Evolutionary conservation across 2,113 vertebrate genomes (phyloP), one percentile per base, ranked within the genome.

Genomic region (Neotoma lepida): DNA sequence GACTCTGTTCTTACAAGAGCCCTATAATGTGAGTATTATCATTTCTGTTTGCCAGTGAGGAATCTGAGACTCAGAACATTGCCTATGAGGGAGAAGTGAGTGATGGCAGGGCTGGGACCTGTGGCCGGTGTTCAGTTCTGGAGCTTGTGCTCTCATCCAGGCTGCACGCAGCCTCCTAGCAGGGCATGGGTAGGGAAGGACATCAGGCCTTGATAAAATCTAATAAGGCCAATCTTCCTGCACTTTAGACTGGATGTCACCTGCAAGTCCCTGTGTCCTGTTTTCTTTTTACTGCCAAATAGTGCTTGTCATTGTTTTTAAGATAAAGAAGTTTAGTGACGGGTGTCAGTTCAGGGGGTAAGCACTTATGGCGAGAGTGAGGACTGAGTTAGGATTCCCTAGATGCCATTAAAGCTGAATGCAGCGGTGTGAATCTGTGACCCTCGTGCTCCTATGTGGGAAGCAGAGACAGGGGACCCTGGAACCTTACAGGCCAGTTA

Each of bases 21-120:
- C 54, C 56, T 68, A 22, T 41, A n/a, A 74, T 28, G 17, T n/a
- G 3, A 70, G 70, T 82, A 78, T 44, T 94, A 66, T 54, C 61
- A 86, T 87, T 90, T 74, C 49, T 44, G 64, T 24, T 85, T 91
- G 81, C 70, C 80, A 71, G 51, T 49, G 74, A 85, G 39, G 56
- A 58, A 82, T 66, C 78, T 63, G 85, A 94, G 74, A 63, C 70
- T 8, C 56, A 77, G 68, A 91, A 66, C 35, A 76, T 85, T 66
- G 0, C n/a, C 66, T 17, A 12, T 20, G 70, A 33, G 5, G n/a
- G 3, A 54, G 73, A 90, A 82, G 51, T 74, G 18, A 30, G 44
- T 6, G 22, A 63, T 35, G 46, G 41, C 24, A 56, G 68, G 46
- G 54, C 35, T 49, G 61, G 71, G 88, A 74, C 56, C 64, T 63